Conservation (phyloP, 1,140 invertebrate genomes). For the Lucilia sericata region DNA sequence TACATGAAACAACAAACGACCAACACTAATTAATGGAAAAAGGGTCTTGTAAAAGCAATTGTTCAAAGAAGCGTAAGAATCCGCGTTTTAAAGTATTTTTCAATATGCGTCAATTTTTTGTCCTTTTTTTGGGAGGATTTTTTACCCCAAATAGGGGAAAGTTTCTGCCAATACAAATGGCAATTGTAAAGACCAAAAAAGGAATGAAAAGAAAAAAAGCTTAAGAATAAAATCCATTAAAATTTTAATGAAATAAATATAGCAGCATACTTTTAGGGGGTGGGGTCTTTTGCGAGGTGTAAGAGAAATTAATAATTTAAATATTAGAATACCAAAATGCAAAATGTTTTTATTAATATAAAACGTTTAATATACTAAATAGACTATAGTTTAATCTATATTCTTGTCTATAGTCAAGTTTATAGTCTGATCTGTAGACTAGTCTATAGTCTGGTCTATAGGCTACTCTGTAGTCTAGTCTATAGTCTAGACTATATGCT, state of each 20-base stretch:
- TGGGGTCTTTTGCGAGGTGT: too few species aligned
- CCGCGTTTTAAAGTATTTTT: constrained; percentile 6
- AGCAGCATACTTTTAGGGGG: too few species aligned
- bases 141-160: neutral
- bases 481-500: too few species aligned
- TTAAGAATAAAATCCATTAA: neutral
- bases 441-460: too few species aligned
- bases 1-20: neutral
- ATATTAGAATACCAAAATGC: too few species aligned
- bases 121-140: neutral
- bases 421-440: too few species aligned
- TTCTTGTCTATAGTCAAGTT: too few species aligned
- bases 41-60: neutral
- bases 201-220: neutral
- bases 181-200: neutral
- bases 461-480: too few species aligned
- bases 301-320: too few species aligned
- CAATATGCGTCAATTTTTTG: neutral
- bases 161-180: neutral
- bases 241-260: neutral
- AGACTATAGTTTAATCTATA: too few species aligned
- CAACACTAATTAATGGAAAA: neutral
- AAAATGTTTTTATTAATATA: too few species aligned
- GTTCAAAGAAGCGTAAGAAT: neutral
- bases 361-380: too few species aligned